A percentile compares a stretch with the other conserved stretches of the same genome.
Conservation (phyloP, 2,888 invertebrate genomes). For the Melikaiella ostensackeni region DNA sequence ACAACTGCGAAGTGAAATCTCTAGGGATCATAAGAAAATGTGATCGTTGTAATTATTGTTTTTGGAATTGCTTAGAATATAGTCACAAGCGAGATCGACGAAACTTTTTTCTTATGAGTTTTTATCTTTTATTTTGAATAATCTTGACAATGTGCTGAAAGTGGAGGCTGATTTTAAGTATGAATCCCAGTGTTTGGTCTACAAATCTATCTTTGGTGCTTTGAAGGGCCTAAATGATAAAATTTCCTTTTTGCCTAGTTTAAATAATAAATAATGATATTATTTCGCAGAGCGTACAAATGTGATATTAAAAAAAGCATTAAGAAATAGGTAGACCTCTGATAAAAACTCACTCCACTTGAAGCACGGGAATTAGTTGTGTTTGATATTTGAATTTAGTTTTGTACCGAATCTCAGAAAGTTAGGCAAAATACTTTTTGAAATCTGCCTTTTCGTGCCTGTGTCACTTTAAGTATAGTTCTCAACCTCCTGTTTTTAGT, state of each 20-base stretch:
- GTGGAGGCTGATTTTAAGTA: slow-evolving; percentile 50
- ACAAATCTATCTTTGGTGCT: slow-evolving; percentile 33
- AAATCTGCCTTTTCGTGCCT: slow-evolving; percentile 54
- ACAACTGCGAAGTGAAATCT: slow-evolving; percentile 64
- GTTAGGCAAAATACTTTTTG: slow-evolving; percentile 45
- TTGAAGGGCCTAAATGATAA: slow-evolving; percentile 22
- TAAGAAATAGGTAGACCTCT: slow-evolving; percentile 16
- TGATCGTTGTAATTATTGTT: slow-evolving; percentile 48
- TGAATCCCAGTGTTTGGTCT: slow-evolving; percentile 42
- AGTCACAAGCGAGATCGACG: neutral
- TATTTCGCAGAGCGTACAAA: slow-evolving; percentile 7
- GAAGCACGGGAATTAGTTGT: slow-evolving; percentile 7
- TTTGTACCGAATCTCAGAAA: slow-evolving; percentile 14
- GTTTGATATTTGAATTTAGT: neutral
- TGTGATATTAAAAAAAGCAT: slow-evolving; percentile 8
- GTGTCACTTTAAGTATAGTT: slow-evolving; percentile 44
- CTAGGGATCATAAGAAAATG: slow-evolving; percentile 60
- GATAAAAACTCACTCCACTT: slow-evolving; percentile 10
- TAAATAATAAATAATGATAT: neutral
- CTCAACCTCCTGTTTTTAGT: slow-evolving; percentile 39
- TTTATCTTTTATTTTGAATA: slow-evolving; percentile 39
- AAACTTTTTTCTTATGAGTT: neutral
- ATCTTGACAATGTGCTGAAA: slow-evolving; percentile 51
- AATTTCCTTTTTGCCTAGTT: slow-evolving; percentile 11
- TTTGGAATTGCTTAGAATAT: slow-evolving; percentile 50